These are phyloP conservation scores for Strigops habroptila DNA, from an alignment of 2,113 vertebrate genomes.

Conservation along the genomic window DNA sequence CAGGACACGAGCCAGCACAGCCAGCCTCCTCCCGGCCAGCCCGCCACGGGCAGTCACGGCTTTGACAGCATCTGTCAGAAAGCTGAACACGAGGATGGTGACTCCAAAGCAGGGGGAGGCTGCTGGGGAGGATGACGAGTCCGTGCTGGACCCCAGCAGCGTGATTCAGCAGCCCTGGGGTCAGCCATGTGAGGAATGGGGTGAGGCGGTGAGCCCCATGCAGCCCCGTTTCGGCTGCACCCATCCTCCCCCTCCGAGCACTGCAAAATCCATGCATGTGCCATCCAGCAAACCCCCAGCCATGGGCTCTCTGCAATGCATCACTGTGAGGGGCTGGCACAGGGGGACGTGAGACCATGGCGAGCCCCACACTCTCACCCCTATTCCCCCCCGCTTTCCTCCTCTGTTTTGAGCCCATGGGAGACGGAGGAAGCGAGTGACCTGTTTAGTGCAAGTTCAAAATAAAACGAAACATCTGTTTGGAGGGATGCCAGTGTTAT, in stretches of 20 bases:
- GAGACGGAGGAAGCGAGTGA: conserved; percentile 67
- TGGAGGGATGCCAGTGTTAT: conserved; percentile 72
- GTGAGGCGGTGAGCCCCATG: rapidly evolving
- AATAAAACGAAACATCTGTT: conserved; percentile 82
- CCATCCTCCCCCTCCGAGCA: rapidly evolving
- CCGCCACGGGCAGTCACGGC: neutral
- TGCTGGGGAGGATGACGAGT: neutral
- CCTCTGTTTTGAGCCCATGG: conserved; percentile 40
- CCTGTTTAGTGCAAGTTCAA: conserved; percentile 64
- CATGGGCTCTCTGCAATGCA: rapidly evolving
- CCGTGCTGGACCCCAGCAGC: neutral
- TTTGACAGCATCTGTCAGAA: conserved; percentile 2
- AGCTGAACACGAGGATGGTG: neutral
- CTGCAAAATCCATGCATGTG: rapidly evolving
- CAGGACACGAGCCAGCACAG: neutral
- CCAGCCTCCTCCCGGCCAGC: neutral
- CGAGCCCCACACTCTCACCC: conserved; percentile 8
- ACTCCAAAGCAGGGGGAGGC: neutral
- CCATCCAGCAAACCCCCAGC: neutral
- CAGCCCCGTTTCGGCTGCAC: rapidly evolving
- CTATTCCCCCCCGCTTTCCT: neutral
- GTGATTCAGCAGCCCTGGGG: conserved; percentile 26
- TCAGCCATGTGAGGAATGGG: neutral
- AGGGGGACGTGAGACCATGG: neutral
- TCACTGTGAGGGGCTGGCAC: neutral